Conservation (phyloP, 2,888 invertebrate genomes). For the Rugalucina vietnamica region DNA sequence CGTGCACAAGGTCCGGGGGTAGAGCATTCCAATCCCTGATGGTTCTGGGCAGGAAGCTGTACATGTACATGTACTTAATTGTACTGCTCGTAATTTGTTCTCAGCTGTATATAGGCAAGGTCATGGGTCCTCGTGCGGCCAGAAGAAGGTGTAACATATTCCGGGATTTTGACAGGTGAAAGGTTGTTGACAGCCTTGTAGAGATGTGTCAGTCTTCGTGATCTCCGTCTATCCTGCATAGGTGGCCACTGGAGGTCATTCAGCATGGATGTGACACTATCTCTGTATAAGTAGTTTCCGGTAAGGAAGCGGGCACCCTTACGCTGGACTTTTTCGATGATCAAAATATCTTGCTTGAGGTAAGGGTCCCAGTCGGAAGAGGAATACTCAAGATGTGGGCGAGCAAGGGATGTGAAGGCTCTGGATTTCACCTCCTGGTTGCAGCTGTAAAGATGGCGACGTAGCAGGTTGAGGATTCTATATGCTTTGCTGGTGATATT, state of each 20-base stretch:
- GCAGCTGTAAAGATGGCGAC: neutral
- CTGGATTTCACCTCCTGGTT: neutral
- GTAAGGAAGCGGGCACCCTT: neutral
- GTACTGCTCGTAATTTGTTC: neutral
- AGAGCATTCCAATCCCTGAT: neutral
- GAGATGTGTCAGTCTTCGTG: neutral
- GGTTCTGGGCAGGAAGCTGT: neutral
- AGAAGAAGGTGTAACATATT: neutral
- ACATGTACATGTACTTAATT: no score
- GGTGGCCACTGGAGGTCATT: neutral
- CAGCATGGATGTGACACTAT: neutral
- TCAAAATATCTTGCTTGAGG: neutral
- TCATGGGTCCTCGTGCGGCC: neutral
- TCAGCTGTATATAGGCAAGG: neutral
- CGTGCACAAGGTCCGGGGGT: no score
- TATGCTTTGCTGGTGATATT: neutral
- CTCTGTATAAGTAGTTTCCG: neutral
- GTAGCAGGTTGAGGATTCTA: neutral
- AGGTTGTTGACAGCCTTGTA: neutral
- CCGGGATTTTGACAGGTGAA: neutral
- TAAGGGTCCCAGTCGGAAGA: neutral
- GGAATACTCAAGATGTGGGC: neutral
- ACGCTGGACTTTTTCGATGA: neutral
- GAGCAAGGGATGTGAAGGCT: neutral
- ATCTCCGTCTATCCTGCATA: neutral